Evolutionary conservation across 2,888 invertebrate species (phyloP).

Genomic region (Cephus spinipes): DNA sequence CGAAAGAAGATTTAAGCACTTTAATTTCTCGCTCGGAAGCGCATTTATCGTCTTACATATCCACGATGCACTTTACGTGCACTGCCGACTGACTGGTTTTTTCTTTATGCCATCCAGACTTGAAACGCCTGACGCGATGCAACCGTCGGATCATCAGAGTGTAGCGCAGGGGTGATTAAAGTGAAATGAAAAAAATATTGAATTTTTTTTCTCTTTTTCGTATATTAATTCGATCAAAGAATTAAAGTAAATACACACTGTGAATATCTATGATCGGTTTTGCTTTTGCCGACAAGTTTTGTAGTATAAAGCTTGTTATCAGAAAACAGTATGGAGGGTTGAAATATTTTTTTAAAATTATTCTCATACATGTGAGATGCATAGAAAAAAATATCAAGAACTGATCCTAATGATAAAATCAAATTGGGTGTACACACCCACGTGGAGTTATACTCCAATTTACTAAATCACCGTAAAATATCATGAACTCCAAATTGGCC

Average conservation of each 20-base stretch:
- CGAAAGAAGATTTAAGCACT: background rate
- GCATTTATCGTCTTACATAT: constrained; percentile 1
- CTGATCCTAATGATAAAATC: background rate
- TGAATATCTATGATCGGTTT: too few species aligned
- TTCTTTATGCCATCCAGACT: background rate
- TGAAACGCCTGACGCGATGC: background rate
- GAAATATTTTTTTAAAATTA: background rate
- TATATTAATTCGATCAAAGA: too few species aligned
- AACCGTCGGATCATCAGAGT: background rate
- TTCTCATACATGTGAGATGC: background rate
- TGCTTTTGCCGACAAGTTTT: too few species aligned
- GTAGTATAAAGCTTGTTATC: too few species aligned
- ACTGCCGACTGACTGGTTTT: background rate
- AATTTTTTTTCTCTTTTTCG: too few species aligned
- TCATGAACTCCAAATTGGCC: background rate
- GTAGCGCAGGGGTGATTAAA: background rate
- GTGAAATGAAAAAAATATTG: background rate
- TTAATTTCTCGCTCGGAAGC: constrained; percentile 4
- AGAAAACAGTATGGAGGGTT: background rate
- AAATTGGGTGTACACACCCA: background rate
- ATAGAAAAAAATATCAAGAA: background rate
- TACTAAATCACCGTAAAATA: background rate
- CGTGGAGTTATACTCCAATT: background rate
- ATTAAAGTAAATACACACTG: too few species aligned
- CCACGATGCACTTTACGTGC: background rate